Evolutionary conservation across 2,797 vertebrate genomes (phyloP).

Genomic region (Bovichtus variegatus): DNA sequence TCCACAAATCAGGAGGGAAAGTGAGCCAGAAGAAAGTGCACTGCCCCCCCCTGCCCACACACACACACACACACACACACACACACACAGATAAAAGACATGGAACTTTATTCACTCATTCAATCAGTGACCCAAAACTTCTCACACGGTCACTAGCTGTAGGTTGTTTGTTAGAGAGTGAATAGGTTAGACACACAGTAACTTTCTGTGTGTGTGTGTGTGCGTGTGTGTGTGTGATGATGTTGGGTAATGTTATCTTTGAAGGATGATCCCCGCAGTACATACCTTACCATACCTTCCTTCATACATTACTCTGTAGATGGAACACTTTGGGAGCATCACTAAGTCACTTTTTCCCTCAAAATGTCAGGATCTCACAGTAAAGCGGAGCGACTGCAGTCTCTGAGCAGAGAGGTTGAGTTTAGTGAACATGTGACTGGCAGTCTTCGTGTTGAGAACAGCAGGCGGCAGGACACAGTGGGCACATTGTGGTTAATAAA

Average conservation of each 20-base stretch:
- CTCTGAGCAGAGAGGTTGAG: slow-evolving; percentile 21
- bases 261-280: neutral
- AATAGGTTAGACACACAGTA: neutral
- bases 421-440: slow-evolving; percentile 49
- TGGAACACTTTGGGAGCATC: neutral
- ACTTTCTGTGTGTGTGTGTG: neutral
- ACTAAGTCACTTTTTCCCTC: neutral
- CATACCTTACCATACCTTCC: neutral
- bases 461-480: slow-evolving; percentile 57
- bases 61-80: neutral
- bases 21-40: no score
- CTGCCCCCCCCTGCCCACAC: no score
- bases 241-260: neutral
- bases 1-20: no score
- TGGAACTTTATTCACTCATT: slow-evolving; percentile 25
- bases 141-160: slow-evolving; percentile 8
- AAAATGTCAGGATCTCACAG: neutral
- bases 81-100: neutral
- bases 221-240: neutral
- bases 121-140: slow-evolving; percentile 9
- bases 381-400: neutral
- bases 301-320: neutral
- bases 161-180: neutral
- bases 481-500: slow-evolving; percentile 60
- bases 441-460: slow-evolving; percentile 7